A percentile compares a stretch with the other conserved stretches of the same genome.
Evolutionary conservation across 1,140 invertebrate species (phyloP).

Genomic region (Cyphomyrmex costatus): DNA sequence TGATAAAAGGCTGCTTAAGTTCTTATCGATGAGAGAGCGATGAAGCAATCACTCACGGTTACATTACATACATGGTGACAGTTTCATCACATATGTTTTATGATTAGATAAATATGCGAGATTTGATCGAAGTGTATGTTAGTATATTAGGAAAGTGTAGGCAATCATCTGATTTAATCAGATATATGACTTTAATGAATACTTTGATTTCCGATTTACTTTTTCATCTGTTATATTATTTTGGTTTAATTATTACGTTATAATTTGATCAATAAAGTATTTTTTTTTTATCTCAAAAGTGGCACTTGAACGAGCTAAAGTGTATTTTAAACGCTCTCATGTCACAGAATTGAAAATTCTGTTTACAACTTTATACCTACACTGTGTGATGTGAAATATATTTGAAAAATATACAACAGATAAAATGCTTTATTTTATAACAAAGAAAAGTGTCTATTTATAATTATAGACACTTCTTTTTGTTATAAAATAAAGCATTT

Average conservation of each 20-base stretch:
- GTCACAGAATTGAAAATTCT: background rate
- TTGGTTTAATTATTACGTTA: background rate
- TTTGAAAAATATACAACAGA: too few relatives aligned
- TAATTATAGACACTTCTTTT: too few relatives aligned
- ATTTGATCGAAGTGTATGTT: background rate
- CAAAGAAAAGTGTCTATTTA: too few relatives aligned
- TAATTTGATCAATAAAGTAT: background rate
- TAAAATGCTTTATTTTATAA: too few relatives aligned
- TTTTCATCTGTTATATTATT: background rate
- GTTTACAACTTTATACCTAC: background rate
- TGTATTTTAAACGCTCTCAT: background rate
- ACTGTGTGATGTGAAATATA: background rate
- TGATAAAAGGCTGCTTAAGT: constrained; percentile 43
- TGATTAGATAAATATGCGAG: background rate
- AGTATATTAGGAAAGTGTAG: background rate
- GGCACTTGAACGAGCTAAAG: background rate
- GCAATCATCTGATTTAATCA: background rate
- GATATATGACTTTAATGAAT: background rate
- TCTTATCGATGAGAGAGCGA: background rate
- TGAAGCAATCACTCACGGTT: constrained; percentile 8
- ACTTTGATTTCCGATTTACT: background rate
- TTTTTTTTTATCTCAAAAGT: background rate
- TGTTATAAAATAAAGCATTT: too few relatives aligned
- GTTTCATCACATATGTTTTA: background rate
- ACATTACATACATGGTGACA: constrained; percentile 1